These are phyloP conservation scores for Dryomyza anilis DNA, from an alignment of 2,888 invertebrate genomes.

Conservation along the genomic window DNA sequence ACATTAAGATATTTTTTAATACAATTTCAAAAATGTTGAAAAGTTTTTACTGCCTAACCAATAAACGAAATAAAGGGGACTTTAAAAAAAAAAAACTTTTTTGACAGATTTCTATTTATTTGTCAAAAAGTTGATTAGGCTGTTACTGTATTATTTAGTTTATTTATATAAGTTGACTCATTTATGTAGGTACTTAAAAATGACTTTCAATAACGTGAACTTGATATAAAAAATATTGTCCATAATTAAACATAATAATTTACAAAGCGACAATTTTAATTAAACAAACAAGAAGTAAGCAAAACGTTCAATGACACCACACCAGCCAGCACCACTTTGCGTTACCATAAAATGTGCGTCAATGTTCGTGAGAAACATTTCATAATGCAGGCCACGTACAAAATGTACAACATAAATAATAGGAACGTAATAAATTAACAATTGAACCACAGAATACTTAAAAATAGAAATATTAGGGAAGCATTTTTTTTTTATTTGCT, in stretches of 20 bases:
- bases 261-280: not conserved
- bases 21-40: not conserved
- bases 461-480: not conserved
- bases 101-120: not conserved
- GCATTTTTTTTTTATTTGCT: too few species aligned
- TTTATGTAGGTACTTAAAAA: not conserved
- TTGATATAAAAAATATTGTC: constrained; percentile 19
- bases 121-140: not conserved
- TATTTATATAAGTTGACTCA: too few species aligned
- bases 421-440: not conserved
- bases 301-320: constrained; percentile 34
- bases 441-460: not conserved
- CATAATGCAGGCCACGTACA: not conserved
- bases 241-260: not conserved
- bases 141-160: too few species aligned
- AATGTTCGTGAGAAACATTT: not conserved
- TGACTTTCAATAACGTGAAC: constrained; percentile 26
- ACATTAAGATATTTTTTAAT: not conserved
- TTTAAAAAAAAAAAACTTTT: not conserved
- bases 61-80: too few species aligned
- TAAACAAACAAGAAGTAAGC: not conserved
- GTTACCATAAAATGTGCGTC: too few species aligned
- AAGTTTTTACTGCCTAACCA: not conserved
- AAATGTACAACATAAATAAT: not conserved
- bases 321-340: not conserved